A percentile compares a stretch with the other conserved stretches of the same genome.
These are phyloP conservation scores for Pipistrellus pipistrellus DNA, from an alignment of 2,797 vertebrate species.

Conservation along the genomic window DNA sequence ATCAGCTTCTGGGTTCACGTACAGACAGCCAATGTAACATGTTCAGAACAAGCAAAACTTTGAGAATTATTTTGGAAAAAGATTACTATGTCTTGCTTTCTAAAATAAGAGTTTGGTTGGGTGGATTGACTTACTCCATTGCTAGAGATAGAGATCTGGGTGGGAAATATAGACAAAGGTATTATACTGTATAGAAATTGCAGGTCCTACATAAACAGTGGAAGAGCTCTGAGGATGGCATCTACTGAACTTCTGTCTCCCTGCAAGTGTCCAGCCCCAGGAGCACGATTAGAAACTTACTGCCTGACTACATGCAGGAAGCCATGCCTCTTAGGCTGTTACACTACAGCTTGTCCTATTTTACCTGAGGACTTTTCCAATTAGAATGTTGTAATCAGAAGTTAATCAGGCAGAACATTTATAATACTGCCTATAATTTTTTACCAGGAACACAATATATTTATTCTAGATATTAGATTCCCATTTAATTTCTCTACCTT, in stretches of 20 bases:
- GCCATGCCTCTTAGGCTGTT: constrained; percentile 27
- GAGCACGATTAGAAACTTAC: not conserved
- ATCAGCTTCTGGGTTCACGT: constrained; percentile 15
- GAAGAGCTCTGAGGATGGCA: not conserved
- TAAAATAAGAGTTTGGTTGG: constrained; percentile 32
- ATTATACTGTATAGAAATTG: not conserved
- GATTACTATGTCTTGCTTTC: not conserved
- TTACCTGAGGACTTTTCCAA: constrained; percentile 82
- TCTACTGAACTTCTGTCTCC: not conserved
- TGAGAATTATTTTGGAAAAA: constrained; percentile 31
- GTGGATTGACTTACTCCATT: not conserved
- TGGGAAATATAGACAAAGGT: not conserved
- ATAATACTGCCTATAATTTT: constrained; percentile 79
- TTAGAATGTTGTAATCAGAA: constrained; percentile 79
- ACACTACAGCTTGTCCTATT: constrained; percentile 63
- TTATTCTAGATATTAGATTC: constrained; percentile 73
- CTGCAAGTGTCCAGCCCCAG: not conserved
- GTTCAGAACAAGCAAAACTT: constrained; percentile 43
- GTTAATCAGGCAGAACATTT: constrained; percentile 82
- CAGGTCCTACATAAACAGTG: not conserved
- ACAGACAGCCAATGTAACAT: not conserved
- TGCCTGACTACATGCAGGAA: constrained; percentile 27
- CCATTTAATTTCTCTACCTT: constrained; percentile 57
- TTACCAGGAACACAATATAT: constrained; percentile 74
- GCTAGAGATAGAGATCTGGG: not conserved